These are phyloP conservation scores for Labia minor DNA, from an alignment of 2,888 invertebrate genomes.

Conservation along the genomic window DNA sequence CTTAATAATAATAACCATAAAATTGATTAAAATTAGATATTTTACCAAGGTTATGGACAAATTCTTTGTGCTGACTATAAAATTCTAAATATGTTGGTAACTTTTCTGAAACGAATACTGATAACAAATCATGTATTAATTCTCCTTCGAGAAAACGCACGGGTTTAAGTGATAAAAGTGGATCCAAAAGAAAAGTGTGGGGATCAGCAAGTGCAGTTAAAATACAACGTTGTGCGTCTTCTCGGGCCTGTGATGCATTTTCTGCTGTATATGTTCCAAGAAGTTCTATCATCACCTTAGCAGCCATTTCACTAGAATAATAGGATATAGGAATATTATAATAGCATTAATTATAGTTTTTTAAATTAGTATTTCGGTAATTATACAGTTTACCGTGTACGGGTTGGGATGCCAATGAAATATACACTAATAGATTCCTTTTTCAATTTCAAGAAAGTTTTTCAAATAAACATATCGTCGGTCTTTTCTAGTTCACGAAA, in stretches of 20 bases:
- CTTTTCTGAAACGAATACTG: conserved; percentile 91
- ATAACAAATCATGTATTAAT: conserved; percentile 84
- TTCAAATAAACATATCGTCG: too few relatives aligned
- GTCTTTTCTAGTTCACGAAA: too few relatives aligned
- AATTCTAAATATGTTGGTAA: conserved; percentile 84
- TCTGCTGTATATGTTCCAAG: conserved; percentile 93
- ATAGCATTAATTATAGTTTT: conserved; percentile 17
- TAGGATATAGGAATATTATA: conserved; percentile 16
- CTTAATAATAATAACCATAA: too few relatives aligned
- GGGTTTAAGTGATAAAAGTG: conserved; percentile 83
- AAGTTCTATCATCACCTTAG: conserved; percentile 94
- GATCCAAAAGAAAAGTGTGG: conserved; percentile 88
- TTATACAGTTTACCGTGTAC: background rate
- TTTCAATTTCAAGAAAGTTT: too few relatives aligned
- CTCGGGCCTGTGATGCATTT: conserved; percentile 90
- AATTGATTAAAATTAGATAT: conserved; percentile 9
- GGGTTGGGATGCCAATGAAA: background rate
- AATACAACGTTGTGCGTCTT: conserved; percentile 94
- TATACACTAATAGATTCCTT: too few relatives aligned
- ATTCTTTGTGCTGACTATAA: conserved; percentile 84
- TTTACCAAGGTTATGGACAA: conserved; percentile 52
- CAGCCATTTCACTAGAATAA: conserved; percentile 67
- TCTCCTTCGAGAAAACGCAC: conserved; percentile 91
- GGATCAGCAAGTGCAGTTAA: conserved; percentile 91
- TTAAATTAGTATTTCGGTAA: background rate